phyloP scores from a whole-genome alignment of 2,888 invertebrate genomes.

The Cheilosia grossa region DNA sequence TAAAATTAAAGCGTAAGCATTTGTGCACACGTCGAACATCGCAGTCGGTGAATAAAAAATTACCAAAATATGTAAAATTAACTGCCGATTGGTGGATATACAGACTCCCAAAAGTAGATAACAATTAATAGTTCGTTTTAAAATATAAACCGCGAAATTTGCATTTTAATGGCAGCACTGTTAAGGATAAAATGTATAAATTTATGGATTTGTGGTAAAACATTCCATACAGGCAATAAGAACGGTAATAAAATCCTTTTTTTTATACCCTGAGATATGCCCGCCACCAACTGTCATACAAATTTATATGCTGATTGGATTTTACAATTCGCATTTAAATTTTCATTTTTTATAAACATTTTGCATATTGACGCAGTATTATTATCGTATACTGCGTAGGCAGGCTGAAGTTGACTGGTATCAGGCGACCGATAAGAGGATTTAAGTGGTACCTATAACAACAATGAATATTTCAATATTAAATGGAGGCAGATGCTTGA shows the following conservation, averaged over 20 bases:
- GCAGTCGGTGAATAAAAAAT: neutral
- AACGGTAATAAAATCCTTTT: slow-evolving; percentile 35
- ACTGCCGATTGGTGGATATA: slow-evolving; percentile 12
- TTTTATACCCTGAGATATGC: neutral
- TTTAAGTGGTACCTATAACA: too few species aligned
- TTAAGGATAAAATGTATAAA: slow-evolving; percentile 20
- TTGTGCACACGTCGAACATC: neutral
- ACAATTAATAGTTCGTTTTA: slow-evolving; percentile 25
- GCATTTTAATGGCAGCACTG: slow-evolving; percentile 47
- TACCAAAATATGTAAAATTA: slow-evolving; percentile 9
- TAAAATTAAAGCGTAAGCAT: neutral
- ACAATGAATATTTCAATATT: too few species aligned
- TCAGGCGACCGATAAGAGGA: neutral
- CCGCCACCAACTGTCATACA: slow-evolving; percentile 14
- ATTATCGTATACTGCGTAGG: neutral
- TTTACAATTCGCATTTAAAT: slow-evolving; percentile 58
- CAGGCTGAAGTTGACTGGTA: slow-evolving; percentile 11
- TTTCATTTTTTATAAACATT: slow-evolving; percentile 23
- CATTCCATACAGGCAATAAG: slow-evolving; percentile 44
- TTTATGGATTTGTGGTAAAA: slow-evolving; percentile 39
- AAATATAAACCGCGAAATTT: slow-evolving; percentile 27
- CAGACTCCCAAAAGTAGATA: neutral
- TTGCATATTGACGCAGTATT: slow-evolving; percentile 13
- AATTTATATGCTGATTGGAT: slow-evolving; percentile 66
- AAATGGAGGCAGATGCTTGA: too few species aligned